Conservation (phyloP, 1,140 invertebrate genomes). For the Drosophila tropicalis region DNA sequence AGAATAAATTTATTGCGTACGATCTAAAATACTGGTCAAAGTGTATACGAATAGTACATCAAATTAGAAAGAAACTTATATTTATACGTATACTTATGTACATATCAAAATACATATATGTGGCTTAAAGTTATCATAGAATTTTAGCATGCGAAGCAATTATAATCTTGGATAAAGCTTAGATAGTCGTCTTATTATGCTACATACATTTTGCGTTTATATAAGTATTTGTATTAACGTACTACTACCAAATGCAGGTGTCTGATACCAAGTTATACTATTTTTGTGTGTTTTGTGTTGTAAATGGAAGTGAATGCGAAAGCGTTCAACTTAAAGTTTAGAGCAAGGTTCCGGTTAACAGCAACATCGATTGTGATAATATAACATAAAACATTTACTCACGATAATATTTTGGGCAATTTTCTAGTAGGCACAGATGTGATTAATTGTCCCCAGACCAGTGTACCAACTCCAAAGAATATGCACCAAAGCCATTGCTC, state of each 20-base stretch:
- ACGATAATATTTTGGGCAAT: slow-evolving; percentile 97
- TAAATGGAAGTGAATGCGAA: neutral
- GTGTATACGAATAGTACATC: slow-evolving; percentile 24
- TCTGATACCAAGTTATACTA: neutral
- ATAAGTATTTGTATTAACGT: slow-evolving; percentile 9
- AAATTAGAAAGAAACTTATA: slow-evolving; percentile 4
- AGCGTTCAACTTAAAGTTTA: neutral
- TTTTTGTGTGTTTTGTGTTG: slow-evolving; percentile 1
- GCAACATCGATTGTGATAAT: slow-evolving; percentile 14
- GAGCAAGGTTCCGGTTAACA: slow-evolving; percentile 15
- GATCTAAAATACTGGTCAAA: slow-evolving; percentile 36
- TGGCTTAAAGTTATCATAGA: neutral
- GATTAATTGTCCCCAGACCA: slow-evolving; percentile 99
- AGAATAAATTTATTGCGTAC: slow-evolving; percentile 20
- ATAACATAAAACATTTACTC: slow-evolving; percentile 84
- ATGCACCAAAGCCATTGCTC: slow-evolving; percentile 99
- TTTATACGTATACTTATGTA: neutral
- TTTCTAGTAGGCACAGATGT: slow-evolving; percentile 97
- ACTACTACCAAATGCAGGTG: slow-evolving; percentile 1
- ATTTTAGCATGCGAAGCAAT: slow-evolving; percentile 4
- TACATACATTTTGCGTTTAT: slow-evolving; percentile 10
- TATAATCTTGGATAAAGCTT: neutral
- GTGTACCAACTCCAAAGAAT: slow-evolving; percentile 97
- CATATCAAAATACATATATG: slow-evolving; percentile 3
- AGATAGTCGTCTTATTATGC: slow-evolving; percentile 1